These are phyloP conservation scores for Dasyurus viverrinus DNA, from an alignment of 2,113 vertebrate genomes.

Conservation along the genomic window DNA sequence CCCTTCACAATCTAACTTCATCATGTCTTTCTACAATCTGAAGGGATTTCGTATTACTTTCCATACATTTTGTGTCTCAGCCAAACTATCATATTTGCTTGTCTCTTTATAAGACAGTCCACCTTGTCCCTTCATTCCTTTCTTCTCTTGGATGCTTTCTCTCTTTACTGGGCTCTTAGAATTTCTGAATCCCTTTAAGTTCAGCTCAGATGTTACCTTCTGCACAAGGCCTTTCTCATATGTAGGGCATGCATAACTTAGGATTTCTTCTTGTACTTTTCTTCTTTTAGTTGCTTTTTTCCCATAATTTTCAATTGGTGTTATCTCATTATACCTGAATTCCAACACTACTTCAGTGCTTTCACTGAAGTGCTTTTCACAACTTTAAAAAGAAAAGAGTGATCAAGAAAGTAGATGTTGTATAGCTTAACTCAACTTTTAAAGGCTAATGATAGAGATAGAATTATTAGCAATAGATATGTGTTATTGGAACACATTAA, in stretches of 20 bases:
- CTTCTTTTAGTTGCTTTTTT: background rate
- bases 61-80: background rate
- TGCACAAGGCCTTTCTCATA: background rate
- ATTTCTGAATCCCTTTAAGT: background rate
- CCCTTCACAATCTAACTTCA: background rate
- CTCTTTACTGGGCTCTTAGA: background rate
- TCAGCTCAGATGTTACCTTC: background rate
- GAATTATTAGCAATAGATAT: background rate
- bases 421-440: background rate
- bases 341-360: slow-evolving; percentile 1
- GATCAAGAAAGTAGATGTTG: slow-evolving; percentile 20
- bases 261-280: slow-evolving; percentile 13
- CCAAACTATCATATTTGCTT: background rate
- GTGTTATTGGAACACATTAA: slow-evolving; percentile 7
- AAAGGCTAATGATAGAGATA: background rate
- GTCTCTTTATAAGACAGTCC: background rate
- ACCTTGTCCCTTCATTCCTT: background rate
- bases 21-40: background rate
- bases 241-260: background rate
- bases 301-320: background rate
- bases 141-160: background rate
- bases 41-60: background rate
- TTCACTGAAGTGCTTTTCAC: background rate
- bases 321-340: slow-evolving; percentile 20
- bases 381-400: background rate